Percentiles rank a stretch among this genome's conserved stretches.
These are phyloP conservation scores for Pteropus alecto DNA, from an alignment of 2,113 vertebrate genomes.

Conservation along the genomic window DNA sequence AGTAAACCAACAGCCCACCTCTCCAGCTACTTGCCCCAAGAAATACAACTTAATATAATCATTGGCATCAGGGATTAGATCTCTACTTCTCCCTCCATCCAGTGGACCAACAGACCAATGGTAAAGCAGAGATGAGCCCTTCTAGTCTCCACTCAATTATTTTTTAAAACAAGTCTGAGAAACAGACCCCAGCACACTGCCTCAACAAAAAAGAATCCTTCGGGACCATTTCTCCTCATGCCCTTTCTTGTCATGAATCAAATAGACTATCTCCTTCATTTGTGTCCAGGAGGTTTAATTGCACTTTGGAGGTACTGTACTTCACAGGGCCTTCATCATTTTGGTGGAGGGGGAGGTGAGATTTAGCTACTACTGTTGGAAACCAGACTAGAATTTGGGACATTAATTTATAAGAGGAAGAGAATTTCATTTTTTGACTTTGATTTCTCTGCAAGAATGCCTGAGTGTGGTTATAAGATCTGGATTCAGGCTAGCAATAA, in stretches of 20 bases:
- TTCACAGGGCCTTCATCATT: not conserved
- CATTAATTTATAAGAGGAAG: not conserved
- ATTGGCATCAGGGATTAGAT: not conserved
- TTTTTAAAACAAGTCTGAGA: not conserved
- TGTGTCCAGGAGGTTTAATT: no score
- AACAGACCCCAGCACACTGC: not conserved
- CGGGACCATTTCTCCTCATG: not conserved
- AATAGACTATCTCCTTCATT: not conserved
- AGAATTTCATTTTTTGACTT: not conserved
- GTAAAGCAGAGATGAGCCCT: not conserved
- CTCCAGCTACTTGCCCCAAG: not conserved
- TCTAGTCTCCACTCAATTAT: not conserved
- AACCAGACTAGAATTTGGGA: not conserved
- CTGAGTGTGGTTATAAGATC: not conserved
- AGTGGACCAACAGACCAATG: not conserved
- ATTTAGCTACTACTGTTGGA: not conserved
- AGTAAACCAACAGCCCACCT: not conserved
- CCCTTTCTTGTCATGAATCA: not conserved
- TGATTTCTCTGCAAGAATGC: not conserved
- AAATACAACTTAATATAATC: not conserved
- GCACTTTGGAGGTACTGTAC: not conserved
- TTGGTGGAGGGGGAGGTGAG: not conserved
- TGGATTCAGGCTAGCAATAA: not conserved
- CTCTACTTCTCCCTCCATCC: not conserved
- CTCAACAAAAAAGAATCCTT: not conserved